Base-by-base conservation (phyloP, 2,113 vertebrate species). In the Dinomys branickii region DNA sequence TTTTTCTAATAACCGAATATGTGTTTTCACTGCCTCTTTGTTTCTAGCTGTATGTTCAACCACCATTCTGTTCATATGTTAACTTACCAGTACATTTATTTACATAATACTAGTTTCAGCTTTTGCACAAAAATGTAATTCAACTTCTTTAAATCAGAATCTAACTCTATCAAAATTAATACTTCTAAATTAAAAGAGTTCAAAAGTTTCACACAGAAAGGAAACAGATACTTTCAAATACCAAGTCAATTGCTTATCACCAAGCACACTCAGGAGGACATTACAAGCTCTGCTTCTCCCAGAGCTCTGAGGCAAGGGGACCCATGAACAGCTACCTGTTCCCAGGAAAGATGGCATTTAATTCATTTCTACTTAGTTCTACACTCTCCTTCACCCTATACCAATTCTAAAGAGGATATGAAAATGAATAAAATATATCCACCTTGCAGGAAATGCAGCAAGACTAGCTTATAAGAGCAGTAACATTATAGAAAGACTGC, bases 181-280 rank as follows among this genome's bases (percentile, higher is more conserved):
- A 85, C 77, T 96, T 96, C 59, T 91, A 94, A 96, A 44, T 96
- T 94, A 97, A 97, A 97, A 41, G 30, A 71, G 81, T 93, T 95
- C 92, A 50, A 91, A 33, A 69, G 58, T 93, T 96, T 97, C 54
- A 61, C 61, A 94, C 58, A 84, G 30, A 61, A 85, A 81, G 85
- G 87, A 67, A 96, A n/a, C 71, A 84, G 30, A 87, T 56, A 6
- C n/a, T 92, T 77, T 95, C 69, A 93, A 93, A 52, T 10, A 78
- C 44, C 4, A 81, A 73, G 35, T n/a, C 52, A 77, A 73, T 67
- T 69, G 65, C 33, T 85, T 88, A 81, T 61, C 86, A 59, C 77
- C 83, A 75, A 86, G 90, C 71, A 71, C 19, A 16, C 28, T 16
- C 88, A 83, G n/a, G 75, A 89, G 28, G 50, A 11, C 73, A 85